These are phyloP conservation scores for Novumbra hubbsi DNA, from an alignment of 2,797 vertebrate genomes.

Conservation along the genomic window DNA sequence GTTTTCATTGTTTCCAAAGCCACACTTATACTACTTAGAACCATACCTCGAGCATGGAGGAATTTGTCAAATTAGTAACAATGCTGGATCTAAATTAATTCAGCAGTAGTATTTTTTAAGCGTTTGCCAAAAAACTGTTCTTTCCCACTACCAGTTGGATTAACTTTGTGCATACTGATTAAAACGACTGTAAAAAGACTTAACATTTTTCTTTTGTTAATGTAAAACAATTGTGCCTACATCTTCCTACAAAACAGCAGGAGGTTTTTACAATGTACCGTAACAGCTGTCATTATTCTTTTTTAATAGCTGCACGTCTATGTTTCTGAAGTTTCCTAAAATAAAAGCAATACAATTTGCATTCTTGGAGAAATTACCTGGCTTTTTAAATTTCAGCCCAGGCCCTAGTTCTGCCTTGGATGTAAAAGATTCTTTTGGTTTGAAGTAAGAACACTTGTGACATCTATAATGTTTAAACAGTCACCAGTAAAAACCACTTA, in stretches of 20 bases:
- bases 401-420: slow-evolving; percentile 26
- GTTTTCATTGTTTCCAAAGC: background rate
- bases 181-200: slow-evolving; percentile 33
- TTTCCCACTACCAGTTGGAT: background rate
- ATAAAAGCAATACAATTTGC: slow-evolving; percentile 44
- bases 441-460: slow-evolving; percentile 44
- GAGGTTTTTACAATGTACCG: slow-evolving; percentile 35
- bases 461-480: slow-evolving; percentile 45
- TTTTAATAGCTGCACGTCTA: slow-evolving; percentile 30
- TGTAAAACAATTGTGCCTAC: slow-evolving; percentile 26
- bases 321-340: slow-evolving; percentile 36
- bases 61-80: slow-evolving; percentile 46
- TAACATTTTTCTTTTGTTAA: slow-evolving; percentile 29
- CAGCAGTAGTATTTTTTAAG: background rate
- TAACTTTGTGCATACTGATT: slow-evolving; percentile 36
- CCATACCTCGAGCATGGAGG: slow-evolving; percentile 28
- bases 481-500: background rate
- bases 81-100: slow-evolving; percentile 41
- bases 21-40: slow-evolving; percentile 17
- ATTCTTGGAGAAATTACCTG: slow-evolving; percentile 41
- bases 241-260: slow-evolving; percentile 24
- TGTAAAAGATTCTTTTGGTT: slow-evolving; percentile 26
- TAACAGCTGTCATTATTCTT: slow-evolving; percentile 48
- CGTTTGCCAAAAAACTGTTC: background rate
- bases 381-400: slow-evolving; percentile 52